phyloP scores from a whole-genome alignment of 2,797 vertebrate species.

The Serranus cabrilla region DNA sequence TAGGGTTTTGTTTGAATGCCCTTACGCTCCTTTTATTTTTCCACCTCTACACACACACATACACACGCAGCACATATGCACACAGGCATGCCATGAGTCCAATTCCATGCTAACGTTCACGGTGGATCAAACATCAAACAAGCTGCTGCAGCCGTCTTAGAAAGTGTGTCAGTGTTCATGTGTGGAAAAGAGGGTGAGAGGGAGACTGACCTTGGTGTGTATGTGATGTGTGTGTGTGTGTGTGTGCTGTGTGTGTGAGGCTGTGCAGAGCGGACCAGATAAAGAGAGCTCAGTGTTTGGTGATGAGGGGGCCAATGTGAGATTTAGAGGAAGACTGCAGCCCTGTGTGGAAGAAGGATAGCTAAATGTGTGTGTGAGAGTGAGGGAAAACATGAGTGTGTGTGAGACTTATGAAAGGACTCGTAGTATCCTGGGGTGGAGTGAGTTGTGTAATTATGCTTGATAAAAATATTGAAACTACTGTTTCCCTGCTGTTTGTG shows the following conservation, averaged over 20 bases:
- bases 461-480: slow-evolving; percentile 14
- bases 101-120: slow-evolving; percentile 38
- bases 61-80: background rate
- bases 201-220: slow-evolving; percentile 37
- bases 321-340: slow-evolving; percentile 35
- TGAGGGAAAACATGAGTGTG: background rate
- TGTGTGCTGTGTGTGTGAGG: no score
- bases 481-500: background rate
- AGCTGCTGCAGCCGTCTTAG: slow-evolving; percentile 40
- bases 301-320: slow-evolving; percentile 47
- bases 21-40: background rate
- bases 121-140: slow-evolving; percentile 63
- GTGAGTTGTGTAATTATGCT: slow-evolving; percentile 22
- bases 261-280: slow-evolving; percentile 52
- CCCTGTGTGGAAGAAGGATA: slow-evolving; percentile 13
- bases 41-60: background rate
- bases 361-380: slow-evolving; percentile 8
- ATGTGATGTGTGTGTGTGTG: background rate
- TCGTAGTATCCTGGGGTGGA: slow-evolving; percentile 6
- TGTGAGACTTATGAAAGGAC: slow-evolving; percentile 1
- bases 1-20: slow-evolving; percentile 14
- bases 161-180: slow-evolving; percentile 51
- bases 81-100: background rate
- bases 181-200: slow-evolving; percentile 30
- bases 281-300: slow-evolving; percentile 65